Evolutionary conservation across 2,113 vertebrate species (phyloP).

Genomic region (Heterocephalus glaber): DNA sequence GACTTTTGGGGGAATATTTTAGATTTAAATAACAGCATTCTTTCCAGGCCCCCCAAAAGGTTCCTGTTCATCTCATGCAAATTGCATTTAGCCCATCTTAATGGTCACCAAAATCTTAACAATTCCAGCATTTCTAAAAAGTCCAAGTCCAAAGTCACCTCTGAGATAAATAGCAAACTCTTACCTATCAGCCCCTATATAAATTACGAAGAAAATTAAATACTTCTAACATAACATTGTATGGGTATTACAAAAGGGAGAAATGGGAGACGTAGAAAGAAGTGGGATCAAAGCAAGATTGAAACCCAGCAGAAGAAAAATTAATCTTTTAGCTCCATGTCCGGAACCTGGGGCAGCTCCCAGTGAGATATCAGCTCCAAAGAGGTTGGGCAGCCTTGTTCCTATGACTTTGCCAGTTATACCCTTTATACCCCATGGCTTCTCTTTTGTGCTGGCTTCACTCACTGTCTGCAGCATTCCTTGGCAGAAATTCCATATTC

Average conservation of each 20-base stretch:
- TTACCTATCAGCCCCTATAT: not conserved
- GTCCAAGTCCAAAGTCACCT: not conserved
- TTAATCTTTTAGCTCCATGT: not conserved
- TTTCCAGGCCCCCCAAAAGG: not conserved
- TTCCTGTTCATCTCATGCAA: not conserved
- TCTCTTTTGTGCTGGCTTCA: not conserved
- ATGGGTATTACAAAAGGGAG: not conserved
- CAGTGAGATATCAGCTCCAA: not conserved
- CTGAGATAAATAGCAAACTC: not conserved
- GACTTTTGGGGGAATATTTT: not conserved
- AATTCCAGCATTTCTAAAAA: not conserved
- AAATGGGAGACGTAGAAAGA: not conserved
- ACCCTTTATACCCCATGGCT: not conserved
- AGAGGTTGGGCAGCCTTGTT: not conserved
- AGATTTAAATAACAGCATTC: not conserved
- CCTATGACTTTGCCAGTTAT: not conserved
- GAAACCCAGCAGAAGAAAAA: not conserved
- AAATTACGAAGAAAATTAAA: not conserved
- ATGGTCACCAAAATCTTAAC: not conserved
- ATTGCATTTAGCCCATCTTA: not conserved
- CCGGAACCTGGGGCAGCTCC: not conserved
- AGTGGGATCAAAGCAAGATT: not conserved
- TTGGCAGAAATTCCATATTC: not conserved
- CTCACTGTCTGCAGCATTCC: not conserved
- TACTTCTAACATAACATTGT: not conserved